These are phyloP conservation scores for Calliphora vicina DNA, from an alignment of 1,140 invertebrate species.

Conservation along the genomic window DNA sequence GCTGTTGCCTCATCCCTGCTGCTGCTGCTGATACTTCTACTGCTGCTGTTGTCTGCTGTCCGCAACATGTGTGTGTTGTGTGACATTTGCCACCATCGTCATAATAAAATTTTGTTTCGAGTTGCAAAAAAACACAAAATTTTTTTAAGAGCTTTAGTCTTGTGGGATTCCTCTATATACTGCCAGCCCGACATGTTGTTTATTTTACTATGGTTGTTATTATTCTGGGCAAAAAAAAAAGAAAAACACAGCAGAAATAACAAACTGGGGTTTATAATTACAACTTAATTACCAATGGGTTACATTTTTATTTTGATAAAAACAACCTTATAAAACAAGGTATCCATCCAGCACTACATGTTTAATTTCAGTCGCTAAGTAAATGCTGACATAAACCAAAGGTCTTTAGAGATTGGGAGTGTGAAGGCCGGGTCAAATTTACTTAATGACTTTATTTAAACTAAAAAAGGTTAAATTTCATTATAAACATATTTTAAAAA, in stretches of 20 bases:
- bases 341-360: too few relatives aligned
- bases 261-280: conserved; percentile 3
- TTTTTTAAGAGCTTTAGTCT: background rate
- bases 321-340: too few relatives aligned
- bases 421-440: too few relatives aligned
- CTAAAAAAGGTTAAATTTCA: too few relatives aligned
- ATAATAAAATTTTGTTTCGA: background rate
- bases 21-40: background rate
- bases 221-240: background rate
- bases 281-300: conserved; percentile 21
- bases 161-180: background rate
- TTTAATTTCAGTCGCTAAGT: too few relatives aligned
- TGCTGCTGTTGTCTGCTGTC: background rate
- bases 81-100: background rate
- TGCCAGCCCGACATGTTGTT: background rate
- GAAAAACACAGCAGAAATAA: background rate
- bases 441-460: too few relatives aligned
- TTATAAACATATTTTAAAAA: too few relatives aligned
- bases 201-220: background rate
- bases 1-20: background rate
- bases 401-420: too few relatives aligned
- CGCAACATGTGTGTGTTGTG: background rate
- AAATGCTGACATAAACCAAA: too few relatives aligned
- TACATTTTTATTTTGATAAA: too few relatives aligned
- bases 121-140: background rate